Evolutionary conservation across 2,888 invertebrate species (phyloP).

Genomic region (Tetragnatha montana): DNA sequence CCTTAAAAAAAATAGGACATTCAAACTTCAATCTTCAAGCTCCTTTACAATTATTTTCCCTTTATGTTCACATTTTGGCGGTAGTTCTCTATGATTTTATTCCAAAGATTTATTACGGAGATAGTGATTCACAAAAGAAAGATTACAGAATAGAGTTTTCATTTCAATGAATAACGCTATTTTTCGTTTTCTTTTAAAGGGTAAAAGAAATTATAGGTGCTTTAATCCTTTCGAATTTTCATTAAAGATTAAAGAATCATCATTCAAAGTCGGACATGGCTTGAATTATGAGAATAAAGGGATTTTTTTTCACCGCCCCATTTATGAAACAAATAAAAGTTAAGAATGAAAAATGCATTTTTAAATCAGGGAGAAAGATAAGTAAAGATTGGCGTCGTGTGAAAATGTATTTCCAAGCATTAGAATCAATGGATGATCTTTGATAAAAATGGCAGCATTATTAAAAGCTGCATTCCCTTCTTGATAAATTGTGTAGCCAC

Average conservation of each 20-base stretch:
- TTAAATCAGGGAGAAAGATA: neutral
- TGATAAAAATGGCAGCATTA: neutral
- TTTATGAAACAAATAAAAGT: neutral
- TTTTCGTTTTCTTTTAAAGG: neutral
- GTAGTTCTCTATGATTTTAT: neutral
- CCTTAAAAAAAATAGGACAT: neutral
- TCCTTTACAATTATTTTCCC: neutral
- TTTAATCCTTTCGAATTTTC: neutral
- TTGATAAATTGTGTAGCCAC: neutral
- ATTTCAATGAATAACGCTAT: neutral
- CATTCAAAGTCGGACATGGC: neutral
- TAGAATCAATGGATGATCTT: neutral
- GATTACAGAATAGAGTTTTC: neutral
- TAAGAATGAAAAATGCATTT: neutral
- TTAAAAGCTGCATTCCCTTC: neutral
- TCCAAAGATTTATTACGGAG: neutral
- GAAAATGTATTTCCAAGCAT: neutral
- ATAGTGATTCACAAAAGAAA: neutral
- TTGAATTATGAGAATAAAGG: neutral
- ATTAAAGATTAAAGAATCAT: neutral
- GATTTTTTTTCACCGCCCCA: neutral
- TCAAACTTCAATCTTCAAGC: neutral
- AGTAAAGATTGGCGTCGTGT: neutral
- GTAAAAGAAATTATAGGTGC: neutral
- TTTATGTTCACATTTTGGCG: neutral